Evolutionary conservation across 2,797 vertebrate species (phyloP).

Genomic region (Oreonectes daqikongensis): DNA sequence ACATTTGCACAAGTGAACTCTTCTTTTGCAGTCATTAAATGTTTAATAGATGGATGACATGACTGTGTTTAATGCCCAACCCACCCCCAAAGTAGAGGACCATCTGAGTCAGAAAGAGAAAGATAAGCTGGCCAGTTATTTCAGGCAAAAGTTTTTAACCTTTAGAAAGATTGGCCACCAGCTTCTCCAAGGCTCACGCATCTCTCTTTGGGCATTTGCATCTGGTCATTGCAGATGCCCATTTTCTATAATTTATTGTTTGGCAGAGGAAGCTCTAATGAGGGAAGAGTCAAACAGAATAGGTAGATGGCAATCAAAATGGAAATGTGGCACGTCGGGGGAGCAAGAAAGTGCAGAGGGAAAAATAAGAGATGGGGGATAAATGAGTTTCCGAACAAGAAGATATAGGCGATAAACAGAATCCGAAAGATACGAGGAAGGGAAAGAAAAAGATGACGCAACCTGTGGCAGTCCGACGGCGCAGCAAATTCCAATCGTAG

Average conservation of each 20-base stretch:
- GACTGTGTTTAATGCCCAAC: conserved; percentile 9
- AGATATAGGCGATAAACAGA: not conserved
- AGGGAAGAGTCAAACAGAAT: conserved; percentile 27
- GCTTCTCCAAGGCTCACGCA: not conserved
- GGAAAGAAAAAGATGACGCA: conserved; percentile 25
- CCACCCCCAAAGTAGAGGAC: not conserved
- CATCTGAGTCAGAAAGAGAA: not conserved
- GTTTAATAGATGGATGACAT: not conserved
- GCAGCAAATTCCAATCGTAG: conserved; percentile 81
- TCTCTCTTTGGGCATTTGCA: conserved; percentile 7
- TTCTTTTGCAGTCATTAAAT: not conserved
- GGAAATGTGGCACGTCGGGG: conserved; percentile 31
- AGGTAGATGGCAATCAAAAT: conserved; percentile 51
- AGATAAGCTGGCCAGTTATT: not conserved
- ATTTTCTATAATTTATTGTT: conserved; percentile 36
- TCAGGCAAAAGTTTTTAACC: not conserved
- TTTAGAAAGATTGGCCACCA: conserved; percentile 10
- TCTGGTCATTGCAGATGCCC: conserved; percentile 30
- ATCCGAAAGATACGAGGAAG: not conserved
- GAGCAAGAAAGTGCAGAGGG: not conserved
- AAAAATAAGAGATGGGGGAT: not conserved
- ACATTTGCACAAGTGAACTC: not conserved
- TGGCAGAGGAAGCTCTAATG: conserved; percentile 24
- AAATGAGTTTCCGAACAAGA: not conserved
- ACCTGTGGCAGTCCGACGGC: conserved; percentile 89